Conservation (phyloP, 2,888 invertebrate species). For the Torymus tubicola region DNA sequence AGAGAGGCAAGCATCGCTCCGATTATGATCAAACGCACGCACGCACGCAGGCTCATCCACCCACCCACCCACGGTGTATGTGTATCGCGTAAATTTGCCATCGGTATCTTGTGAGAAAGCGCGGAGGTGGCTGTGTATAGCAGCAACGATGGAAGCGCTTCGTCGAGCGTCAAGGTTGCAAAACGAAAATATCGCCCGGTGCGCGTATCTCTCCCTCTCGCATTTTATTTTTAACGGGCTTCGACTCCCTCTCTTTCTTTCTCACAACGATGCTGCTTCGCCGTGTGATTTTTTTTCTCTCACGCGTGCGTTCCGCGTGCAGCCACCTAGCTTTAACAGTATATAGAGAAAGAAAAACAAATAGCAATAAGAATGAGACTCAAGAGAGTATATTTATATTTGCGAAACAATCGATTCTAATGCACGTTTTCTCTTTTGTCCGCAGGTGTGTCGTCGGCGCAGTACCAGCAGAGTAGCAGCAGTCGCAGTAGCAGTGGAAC, state of each 20-base stretch:
- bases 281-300: slow-evolving; percentile 1
- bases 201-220: slow-evolving; percentile 11
- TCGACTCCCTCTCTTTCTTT: not conserved
- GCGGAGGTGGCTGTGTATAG: not conserved
- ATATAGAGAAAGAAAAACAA: no score
- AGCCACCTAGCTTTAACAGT: no score
- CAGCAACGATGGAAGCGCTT: not conserved
- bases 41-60: no score
- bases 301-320: not conserved
- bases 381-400: not conserved
- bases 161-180: slow-evolving; percentile 45
- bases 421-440: not conserved
- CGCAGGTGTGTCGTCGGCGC: slow-evolving; percentile 30
- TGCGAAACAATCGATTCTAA: not conserved
- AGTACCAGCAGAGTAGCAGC: not conserved
- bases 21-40: slow-evolving; percentile 14
- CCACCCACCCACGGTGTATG: not conserved
- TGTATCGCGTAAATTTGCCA: slow-evolving; percentile 9
- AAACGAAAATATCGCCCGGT: slow-evolving; percentile 47
- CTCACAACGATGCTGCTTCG: not conserved
- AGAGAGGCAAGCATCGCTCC: not conserved
- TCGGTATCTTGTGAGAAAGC: slow-evolving; percentile 1
- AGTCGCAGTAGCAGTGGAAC: not conserved
- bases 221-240: slow-evolving; percentile 44
- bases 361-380: not conserved